A percentile compares a stretch with the other conserved stretches of the same genome.
Conservation (phyloP, 2,797 vertebrate genomes). For the Myotis vivesi region DNA sequence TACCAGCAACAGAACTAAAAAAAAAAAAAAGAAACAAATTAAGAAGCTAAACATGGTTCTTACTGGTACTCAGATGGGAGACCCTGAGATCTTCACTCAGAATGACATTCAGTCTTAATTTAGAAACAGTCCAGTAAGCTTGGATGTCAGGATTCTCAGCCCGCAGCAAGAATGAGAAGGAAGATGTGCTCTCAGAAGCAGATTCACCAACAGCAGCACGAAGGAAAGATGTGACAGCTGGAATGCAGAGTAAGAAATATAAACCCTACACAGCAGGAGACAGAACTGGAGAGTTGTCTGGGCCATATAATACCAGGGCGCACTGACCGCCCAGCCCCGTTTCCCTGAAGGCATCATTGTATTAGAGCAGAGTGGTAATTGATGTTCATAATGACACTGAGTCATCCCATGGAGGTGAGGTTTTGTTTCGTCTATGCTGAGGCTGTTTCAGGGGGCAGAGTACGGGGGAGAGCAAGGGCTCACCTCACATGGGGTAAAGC, state of each 20-base stretch:
- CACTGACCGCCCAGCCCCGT: background rate
- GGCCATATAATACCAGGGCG: background rate
- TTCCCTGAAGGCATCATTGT: background rate
- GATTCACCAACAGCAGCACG: background rate
- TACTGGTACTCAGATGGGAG: background rate
- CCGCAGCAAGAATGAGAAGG: background rate
- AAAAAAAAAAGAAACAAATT: background rate
- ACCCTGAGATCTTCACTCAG: background rate
- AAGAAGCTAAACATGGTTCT: background rate
- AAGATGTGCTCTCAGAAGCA: background rate
- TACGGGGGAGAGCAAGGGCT: background rate
- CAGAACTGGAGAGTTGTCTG: background rate
- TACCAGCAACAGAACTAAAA: background rate
- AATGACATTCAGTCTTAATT: background rate
- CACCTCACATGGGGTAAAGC: accelerated
- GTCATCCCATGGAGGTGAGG: background rate
- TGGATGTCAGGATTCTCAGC: background rate
- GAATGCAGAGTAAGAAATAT: background rate
- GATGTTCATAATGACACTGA: background rate
- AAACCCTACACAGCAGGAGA: background rate
- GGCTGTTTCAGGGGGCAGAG: background rate
- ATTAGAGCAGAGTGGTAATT: background rate
- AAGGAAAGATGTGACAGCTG: background rate
- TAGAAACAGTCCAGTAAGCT: background rate
- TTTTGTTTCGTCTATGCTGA: accelerated